Evolutionary conservation across 1,140 invertebrate species (phyloP).

Genomic region (Pissodes strobi): DNA sequence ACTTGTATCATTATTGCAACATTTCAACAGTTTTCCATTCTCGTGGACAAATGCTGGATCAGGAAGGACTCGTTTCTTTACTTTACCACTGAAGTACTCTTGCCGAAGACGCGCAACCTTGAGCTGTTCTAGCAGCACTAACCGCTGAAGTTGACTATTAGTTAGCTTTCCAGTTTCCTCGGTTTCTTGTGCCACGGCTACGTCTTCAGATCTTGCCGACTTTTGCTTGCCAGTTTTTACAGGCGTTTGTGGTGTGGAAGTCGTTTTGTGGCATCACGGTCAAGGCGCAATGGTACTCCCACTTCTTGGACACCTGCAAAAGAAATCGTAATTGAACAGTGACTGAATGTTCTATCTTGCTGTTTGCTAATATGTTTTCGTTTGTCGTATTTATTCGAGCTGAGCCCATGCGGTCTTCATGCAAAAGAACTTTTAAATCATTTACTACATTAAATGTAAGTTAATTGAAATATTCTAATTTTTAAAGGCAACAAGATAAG

Average conservation of each 20-base stretch:
- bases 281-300: too few species aligned
- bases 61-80: conserved; percentile 5
- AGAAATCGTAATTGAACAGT: too few species aligned
- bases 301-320: too few species aligned
- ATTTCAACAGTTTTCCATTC: conserved; percentile 5
- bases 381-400: too few species aligned
- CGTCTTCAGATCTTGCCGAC: too few species aligned
- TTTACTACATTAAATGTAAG: background rate
- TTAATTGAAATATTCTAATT: background rate
- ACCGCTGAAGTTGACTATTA: conserved; percentile 26
- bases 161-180: conserved; percentile 4
- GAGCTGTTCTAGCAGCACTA: conserved; percentile 32
- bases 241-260: too few species aligned
- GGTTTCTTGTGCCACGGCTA: too few species aligned
- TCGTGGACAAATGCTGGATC: conserved; percentile 9
- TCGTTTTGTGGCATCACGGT: too few species aligned
- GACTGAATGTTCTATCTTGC: too few species aligned
- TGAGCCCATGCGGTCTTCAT: too few species aligned
- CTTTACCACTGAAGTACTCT: conserved; percentile 10
- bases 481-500: conserved; percentile 18
- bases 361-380: too few species aligned
- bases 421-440: background rate
- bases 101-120: conserved; percentile 22
- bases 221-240: too few species aligned
- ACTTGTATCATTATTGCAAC: conserved; percentile 7